Evolutionary conservation across 2,888 invertebrate genomes (phyloP), one percentile per base, ranked within the genome.

Genomic region (Antheraea assamensis): DNA sequence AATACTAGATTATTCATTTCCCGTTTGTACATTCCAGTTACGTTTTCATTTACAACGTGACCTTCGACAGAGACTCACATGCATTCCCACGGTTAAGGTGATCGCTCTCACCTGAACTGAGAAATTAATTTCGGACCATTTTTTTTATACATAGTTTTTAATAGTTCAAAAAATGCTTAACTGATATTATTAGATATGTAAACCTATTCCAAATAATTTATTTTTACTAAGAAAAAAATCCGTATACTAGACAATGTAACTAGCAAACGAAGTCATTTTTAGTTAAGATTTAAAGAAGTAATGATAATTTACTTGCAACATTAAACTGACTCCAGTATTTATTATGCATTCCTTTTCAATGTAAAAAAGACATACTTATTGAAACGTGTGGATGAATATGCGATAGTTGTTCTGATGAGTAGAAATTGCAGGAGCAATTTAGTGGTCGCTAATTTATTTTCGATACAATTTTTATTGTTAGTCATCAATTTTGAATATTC

Each of bases 261-360:
- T 35, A 35, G n/a, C 21, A n/a, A 35, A 35, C 35, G 21, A 31
- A 68, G 68, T 68, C 68, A 68, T 68, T 35, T 68, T 35, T 21
- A n/a, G 35, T 35, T 68, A 64, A 64, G 61, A 68, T 68, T 68
- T 2, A 68, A 10, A 5, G 31, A 64, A 68, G 3, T 68, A 61
- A 61, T 58, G 55, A 58, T 58, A 30, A 35, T 31, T 68, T 68
- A 31, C 55, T n/a, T 10, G 21, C 21, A 19, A 21, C 19, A 21
- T 31, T 3, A 21, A 68, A 68, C 21, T 19, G 24, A 68, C 19
- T 68, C 35, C 66, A 68, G 68, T 68, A 68, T 68, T 68, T 68
- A 68, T 68, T 68, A 35, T 35, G 21, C 68, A 68, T 68, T 68
- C 68, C 61, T 30, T 64, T 64, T 64, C 68, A 68, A 35, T 35